Evolutionary conservation across 2,888 invertebrate species (phyloP).

Genomic region (Drosophila stalkeri): DNA sequence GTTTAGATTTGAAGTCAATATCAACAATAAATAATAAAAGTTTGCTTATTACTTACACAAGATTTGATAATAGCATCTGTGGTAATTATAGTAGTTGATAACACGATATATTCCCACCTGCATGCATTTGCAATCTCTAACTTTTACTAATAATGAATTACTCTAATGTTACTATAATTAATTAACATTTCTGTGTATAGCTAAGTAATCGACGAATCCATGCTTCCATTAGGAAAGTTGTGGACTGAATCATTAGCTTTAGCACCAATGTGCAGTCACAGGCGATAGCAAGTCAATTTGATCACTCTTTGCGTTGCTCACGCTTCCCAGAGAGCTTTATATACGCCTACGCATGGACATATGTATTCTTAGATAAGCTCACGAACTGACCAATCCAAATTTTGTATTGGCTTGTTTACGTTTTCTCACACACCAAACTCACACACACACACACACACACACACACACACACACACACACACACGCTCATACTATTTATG

Average conservation of each 20-base stretch:
- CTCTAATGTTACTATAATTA: no score
- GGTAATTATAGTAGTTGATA: no score
- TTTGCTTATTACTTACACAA: no score
- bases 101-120: no score
- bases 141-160: no score
- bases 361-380: constrained; percentile 18
- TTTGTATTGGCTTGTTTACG: constrained; percentile 64
- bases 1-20: no score
- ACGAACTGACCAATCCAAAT: constrained; percentile 24
- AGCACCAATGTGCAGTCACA: background rate
- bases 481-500: constrained; percentile 9
- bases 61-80: no score
- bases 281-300: background rate
- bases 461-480: background rate
- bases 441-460: constrained; percentile 11
- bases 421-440: constrained; percentile 37
- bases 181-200: no score
- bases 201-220: no score
- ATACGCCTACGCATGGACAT: constrained; percentile 11
- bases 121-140: no score
- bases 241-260: background rate
- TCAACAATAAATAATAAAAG: no score
- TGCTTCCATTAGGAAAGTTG: no score
- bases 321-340: constrained; percentile 19
- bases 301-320: constrained; percentile 23